Evolutionary conservation across 2,113 vertebrate species (phyloP), one percentile per base, ranked within the genome.

Genomic region (Dipodomys stephensi): DNA sequence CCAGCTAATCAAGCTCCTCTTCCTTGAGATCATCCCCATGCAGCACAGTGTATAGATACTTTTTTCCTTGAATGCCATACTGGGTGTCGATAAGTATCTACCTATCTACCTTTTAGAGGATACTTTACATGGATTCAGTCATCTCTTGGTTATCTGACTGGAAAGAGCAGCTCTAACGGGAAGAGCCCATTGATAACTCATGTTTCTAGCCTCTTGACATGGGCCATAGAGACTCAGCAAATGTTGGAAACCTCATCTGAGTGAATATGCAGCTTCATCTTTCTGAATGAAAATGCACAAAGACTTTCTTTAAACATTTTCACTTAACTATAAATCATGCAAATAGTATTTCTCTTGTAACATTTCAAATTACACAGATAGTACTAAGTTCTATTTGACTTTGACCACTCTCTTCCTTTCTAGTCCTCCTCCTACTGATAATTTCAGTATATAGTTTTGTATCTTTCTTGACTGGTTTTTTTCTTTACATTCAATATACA

Each of bases 301-400:
- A 39, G 46, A 39, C 25, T 94, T 93, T 77, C 44, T 78, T 84
- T 78, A 83, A 72, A 81, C 19, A 82, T 73, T 95, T 92, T 83
- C 30, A 69, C 53, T 92, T 77, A 68, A 79, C 39, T 39, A 39
- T 83, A 73, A 62, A 88, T 69, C 57, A 60, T 0, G 44, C 6
- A 44, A 28, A 46, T 62, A 80, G 10, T 20, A 81, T 62, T 88
- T 46, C 35, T 35, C 62, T 53, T 72, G 16, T 80, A 88, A 78
- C 72, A 46, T 92, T 76, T 90, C 46, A 93, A 84, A 84, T 90
- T n/a, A 71, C 86, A 7, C 11, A 76, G 77, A 60, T 46, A 60
- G 15, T 84, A 4, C 77, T 87, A 90, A 87, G 78, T 84, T 83
- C 27, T 18, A 23, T 79, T 88, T 76, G 22, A 84, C 60, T 19